These are phyloP conservation scores for Neofelis nebulosa DNA, from an alignment of 2,113 vertebrate species.

Conservation along the genomic window DNA sequence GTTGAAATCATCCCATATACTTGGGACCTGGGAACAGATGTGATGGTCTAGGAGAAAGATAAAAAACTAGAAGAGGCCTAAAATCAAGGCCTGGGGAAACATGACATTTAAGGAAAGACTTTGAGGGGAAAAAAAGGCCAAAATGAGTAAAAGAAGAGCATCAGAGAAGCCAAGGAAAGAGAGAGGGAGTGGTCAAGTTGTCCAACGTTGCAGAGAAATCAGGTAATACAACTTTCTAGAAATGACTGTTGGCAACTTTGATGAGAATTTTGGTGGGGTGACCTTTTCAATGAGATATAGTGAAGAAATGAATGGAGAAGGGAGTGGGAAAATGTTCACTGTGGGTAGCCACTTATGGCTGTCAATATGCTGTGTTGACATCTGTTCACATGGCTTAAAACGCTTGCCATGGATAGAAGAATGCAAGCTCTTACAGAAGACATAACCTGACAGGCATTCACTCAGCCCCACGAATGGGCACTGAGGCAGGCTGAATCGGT, in stretches of 20 bases:
- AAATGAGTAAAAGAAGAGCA: background rate
- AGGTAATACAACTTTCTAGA: background rate
- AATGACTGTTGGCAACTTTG: background rate
- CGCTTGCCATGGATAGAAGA: background rate
- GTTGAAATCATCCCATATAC: background rate
- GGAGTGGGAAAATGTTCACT: background rate
- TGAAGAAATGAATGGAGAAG: background rate
- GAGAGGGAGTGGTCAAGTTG: background rate
- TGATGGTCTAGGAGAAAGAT: background rate
- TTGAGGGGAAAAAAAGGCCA: background rate
- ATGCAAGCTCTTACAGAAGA: background rate
- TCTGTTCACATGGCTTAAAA: background rate
- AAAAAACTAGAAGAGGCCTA: background rate
- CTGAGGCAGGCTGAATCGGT: background rate
- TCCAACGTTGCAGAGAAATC: background rate
- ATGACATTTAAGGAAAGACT: background rate
- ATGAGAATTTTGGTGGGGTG: background rate
- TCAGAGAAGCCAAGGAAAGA: background rate
- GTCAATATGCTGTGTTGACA: background rate
- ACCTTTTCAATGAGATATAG: background rate
- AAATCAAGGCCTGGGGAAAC: background rate
- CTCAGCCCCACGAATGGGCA: background rate
- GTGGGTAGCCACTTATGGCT: background rate
- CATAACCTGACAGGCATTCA: background rate
- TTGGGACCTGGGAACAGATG: background rate